phyloP scores from a whole-genome alignment of 2,888 invertebrate species.

The Ophion ventricosus region DNA sequence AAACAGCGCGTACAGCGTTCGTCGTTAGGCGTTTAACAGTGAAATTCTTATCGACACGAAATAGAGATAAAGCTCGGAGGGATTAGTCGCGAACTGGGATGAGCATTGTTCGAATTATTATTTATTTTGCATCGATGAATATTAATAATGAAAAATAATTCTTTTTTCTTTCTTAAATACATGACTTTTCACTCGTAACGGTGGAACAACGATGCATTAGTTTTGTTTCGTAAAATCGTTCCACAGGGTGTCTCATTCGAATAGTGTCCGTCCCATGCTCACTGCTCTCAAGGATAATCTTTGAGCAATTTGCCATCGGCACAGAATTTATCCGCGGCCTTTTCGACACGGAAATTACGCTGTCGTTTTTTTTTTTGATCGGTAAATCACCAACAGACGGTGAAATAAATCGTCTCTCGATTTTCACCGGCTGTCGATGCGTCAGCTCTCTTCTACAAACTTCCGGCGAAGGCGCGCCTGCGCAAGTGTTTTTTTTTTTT shows the following conservation, averaged over 20 bases:
- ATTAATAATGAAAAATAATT: neutral
- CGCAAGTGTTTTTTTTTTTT: neutral
- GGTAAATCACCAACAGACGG: conserved; percentile 27
- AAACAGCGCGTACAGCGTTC: conserved; percentile 77
- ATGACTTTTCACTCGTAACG: neutral
- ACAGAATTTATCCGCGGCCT: conserved; percentile 5
- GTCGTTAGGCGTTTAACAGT: conserved; percentile 76
- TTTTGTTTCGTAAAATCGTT: neutral
- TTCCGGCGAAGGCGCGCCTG: neutral
- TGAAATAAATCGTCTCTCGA: neutral
- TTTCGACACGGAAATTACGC: neutral
- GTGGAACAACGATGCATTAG: neutral
- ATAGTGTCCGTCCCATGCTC: neutral
- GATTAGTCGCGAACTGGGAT: conserved; percentile 36
- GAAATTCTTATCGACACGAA: conserved; percentile 68
- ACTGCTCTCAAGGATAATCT: conserved; percentile 37
- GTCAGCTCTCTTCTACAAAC: neutral
- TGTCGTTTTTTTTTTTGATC: neutral
- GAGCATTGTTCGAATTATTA: conserved; percentile 24
- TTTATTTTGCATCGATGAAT: neutral
- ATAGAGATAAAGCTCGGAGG: conserved; percentile 62
- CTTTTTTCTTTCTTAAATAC: no score
- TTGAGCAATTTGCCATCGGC: conserved; percentile 53
- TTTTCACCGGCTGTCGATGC: neutral
- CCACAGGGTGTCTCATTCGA: neutral